Base-by-base conservation (phyloP, 2,888 invertebrate genomes). In the Prosopocoilus inquinatus region DNA sequence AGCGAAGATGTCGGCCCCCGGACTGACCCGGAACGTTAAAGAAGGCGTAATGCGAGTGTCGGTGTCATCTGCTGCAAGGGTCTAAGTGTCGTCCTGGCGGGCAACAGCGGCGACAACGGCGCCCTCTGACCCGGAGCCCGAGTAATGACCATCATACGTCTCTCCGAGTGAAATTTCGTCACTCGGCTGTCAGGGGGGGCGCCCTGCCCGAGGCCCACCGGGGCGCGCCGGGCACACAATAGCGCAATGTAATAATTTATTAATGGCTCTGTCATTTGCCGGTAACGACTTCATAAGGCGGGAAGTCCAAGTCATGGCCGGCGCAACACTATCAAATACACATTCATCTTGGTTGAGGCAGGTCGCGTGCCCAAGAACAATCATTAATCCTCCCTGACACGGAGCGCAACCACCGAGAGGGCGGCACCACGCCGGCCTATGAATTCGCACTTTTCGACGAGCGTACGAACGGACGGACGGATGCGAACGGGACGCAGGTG, bases 281-380 rank as follows among this genome's bases (percentile, higher is more conserved):
- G 55, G 63, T 64, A 66, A 67, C 59, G 66, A 66, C 67, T 67
- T 67, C 64, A 67, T 67, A 65, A 60, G 61, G 60, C 52, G 60
- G 61, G 62, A 68, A 64, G 65, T 64, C 61, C 66, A 61, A 66
- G 66, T 68, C 67, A 67, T 67, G 66, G 63, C 55, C 64, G 63
- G 53, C 57, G 49, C 58, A 50, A 55, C 60, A 65, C 67, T 67
- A 68, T 67, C 68, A 67, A 68, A 66, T 65, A 64, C 58, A 64
- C 68, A 68, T 68, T 67, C 65, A 68, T 68, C 68, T 68, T 65
- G 57, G 67, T 68, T 68, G 66, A 66, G 68, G 68, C 64, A 68
- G 68, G 68, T 68, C 68, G 68, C 67, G 68, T 68, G 67, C 64
- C 60, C 51, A 58, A 60, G 57, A 60, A 60, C 61, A 61, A 62